Evolutionary conservation across 2,888 invertebrate species (phyloP).

Genomic region (Bembecia ichneumoniformis): DNA sequence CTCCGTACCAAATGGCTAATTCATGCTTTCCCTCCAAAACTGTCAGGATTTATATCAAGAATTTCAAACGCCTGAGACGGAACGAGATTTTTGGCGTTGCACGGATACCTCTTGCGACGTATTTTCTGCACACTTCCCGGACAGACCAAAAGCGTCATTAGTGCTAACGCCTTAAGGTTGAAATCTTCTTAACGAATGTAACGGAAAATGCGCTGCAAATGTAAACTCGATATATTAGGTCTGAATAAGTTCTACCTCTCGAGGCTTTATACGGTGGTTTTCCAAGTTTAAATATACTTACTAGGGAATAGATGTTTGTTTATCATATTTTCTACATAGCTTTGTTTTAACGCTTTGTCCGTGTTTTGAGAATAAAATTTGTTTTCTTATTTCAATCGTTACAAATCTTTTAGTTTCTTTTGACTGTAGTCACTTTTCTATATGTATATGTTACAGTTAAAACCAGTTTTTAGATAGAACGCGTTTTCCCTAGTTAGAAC

Average conservation of each 20-base stretch:
- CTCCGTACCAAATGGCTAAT: not conserved
- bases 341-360: not conserved
- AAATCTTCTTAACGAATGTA: conserved; percentile 2
- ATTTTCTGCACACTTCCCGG: not conserved
- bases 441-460: too few species aligned
- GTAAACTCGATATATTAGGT: conserved; percentile 15
- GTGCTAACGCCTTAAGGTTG: not conserved
- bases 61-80: conserved; percentile 7
- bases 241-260: conserved; percentile 8
- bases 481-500: too few species aligned
- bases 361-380: too few species aligned
- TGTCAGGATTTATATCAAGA: conserved; percentile 9
- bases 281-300: conserved; percentile 11
- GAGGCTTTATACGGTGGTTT: conserved; percentile 10
- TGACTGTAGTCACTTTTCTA: too few species aligned
- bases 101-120: conserved; percentile 1
- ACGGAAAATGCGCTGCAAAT: not conserved
- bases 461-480: too few species aligned
- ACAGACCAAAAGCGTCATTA: not conserved
- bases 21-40: conserved; percentile 1
- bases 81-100: conserved; percentile 9
- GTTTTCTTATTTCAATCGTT: too few species aligned
- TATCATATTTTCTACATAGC: conserved; percentile 5
- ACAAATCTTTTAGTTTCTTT: too few species aligned
- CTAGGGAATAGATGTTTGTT: conserved; percentile 8